A percentile compares a stretch with the other conserved stretches of the same genome.
Evolutionary conservation across 1,140 invertebrate species (phyloP).

Genomic region (Globodera ellingtonae): DNA sequence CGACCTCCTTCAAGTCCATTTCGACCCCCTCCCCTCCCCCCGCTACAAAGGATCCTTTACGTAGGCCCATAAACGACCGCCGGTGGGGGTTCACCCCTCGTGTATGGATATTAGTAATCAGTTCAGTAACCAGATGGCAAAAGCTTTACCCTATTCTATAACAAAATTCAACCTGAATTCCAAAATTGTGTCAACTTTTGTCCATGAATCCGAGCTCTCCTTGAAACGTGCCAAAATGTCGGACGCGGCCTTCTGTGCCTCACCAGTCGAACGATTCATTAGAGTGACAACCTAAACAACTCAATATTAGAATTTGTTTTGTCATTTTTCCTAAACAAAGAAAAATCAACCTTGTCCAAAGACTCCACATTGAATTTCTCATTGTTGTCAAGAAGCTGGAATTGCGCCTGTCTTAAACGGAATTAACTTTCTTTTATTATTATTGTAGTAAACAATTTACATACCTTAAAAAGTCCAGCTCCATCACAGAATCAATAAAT

Average conservation of each 20-base stretch:
- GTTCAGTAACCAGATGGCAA: not conserved
- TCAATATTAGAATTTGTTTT: conserved; percentile 9
- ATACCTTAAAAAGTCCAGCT: conserved; percentile 17
- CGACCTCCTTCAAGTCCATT: too few relatives aligned
- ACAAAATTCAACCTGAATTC: conserved; percentile 75
- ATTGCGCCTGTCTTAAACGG: conserved; percentile 36
- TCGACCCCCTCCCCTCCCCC: too few relatives aligned
- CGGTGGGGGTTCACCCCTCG: too few relatives aligned
- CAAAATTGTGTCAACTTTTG: conserved; percentile 89
- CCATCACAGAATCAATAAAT: conserved; percentile 9
- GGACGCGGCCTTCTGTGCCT: conserved; percentile 46
- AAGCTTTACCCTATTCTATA: not conserved
- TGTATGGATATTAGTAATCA: not conserved
- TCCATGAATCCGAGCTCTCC: conserved; percentile 45
- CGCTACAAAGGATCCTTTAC: too few relatives aligned
- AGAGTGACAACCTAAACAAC: conserved; percentile 44
- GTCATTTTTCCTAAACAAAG: conserved; percentile 4
- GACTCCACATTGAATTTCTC: conserved; percentile 46
- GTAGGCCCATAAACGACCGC: too few relatives aligned
- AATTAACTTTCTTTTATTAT: conserved; percentile 14
- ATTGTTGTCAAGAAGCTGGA: conserved; percentile 35
- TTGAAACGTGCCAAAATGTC: conserved; percentile 50
- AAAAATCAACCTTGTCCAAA: conserved; percentile 38
- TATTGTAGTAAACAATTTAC: not conserved
- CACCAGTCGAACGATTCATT: conserved; percentile 52